Percentiles rank a stretch among this genome's conserved stretches.
Conservation (phyloP, 2,797 vertebrate genomes). For the Enteromius thamalakanensis region DNA sequence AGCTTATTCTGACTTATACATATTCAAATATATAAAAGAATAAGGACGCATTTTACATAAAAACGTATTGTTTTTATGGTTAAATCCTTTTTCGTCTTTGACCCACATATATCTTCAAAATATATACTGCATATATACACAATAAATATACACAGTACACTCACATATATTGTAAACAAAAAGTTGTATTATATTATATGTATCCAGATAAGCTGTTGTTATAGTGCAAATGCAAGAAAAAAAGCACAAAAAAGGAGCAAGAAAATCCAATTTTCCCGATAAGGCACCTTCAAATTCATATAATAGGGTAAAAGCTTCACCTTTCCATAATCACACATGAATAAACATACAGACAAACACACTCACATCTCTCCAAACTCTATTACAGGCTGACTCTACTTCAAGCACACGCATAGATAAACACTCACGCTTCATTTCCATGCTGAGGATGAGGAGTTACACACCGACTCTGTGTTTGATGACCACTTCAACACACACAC, state of each 20-base stretch:
- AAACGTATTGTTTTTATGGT: too few species aligned
- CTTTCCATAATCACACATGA: neutral
- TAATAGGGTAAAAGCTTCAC: slow-evolving; percentile 2
- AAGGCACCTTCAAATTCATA: neutral
- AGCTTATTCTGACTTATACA: too few species aligned
- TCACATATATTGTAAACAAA: too few species aligned
- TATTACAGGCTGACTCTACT: neutral
- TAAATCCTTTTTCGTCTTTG: too few species aligned
- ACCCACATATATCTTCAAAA: too few species aligned
- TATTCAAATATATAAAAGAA: too few species aligned
- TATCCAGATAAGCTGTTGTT: neutral
- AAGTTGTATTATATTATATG: too few species aligned
- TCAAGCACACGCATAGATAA: neutral
- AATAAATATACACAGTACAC: too few species aligned
- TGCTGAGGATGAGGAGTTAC: slow-evolving; percentile 2
- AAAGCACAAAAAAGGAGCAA: neutral
- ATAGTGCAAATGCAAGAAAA: neutral
- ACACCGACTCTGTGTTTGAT: slow-evolving; percentile 13
- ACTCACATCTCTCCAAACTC: neutral
- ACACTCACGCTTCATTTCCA: slow-evolving; percentile 10
- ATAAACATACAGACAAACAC: neutral
- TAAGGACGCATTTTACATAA: too few species aligned
- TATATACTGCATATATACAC: too few species aligned
- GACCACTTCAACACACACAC: neutral
- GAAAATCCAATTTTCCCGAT: neutral